Conservation (phyloP, 2,888 invertebrate species). For the Philopedon plagiatum region DNA sequence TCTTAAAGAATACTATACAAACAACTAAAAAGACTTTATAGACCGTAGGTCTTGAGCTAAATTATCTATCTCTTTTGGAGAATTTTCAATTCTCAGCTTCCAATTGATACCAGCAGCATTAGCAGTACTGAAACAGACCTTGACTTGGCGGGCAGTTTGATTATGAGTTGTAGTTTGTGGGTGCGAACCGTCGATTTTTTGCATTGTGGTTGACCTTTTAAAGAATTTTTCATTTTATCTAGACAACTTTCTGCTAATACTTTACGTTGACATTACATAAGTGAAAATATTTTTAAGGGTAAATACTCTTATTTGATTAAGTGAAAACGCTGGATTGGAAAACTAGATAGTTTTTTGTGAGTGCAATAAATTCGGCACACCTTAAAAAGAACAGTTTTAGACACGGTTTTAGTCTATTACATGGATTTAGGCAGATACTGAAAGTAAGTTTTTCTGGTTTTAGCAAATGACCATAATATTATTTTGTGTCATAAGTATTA, state of each 20-base stretch:
- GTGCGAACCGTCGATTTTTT: constrained; percentile 35
- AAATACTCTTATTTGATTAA: constrained; percentile 12
- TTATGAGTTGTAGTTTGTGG: constrained; percentile 16
- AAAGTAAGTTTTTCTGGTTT: constrained; percentile 25
- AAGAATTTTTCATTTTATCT: constrained; percentile 23
- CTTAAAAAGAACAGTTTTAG: constrained; percentile 9
- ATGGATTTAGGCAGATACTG: constrained; percentile 12
- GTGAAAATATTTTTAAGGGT: constrained; percentile 3
- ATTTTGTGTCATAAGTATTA: too few relatives aligned
- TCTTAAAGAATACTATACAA: constrained; percentile 1
- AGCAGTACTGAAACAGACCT: constrained; percentile 43
- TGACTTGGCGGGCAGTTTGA: constrained; percentile 34
- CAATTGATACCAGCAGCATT: constrained; percentile 41
- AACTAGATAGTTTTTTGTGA: constrained; percentile 21
- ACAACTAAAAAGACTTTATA: background rate
- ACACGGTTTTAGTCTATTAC: background rate
- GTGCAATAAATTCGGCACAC: constrained; percentile 14
- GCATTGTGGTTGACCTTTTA: constrained; percentile 40
- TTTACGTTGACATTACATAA: constrained; percentile 24
- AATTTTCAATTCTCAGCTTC: constrained; percentile 46
- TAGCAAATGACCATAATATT: too few relatives aligned
- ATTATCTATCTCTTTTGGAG: constrained; percentile 44
- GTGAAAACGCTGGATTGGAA: constrained; percentile 11
- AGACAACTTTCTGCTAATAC: constrained; percentile 36
- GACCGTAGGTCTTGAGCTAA: constrained; percentile 37